phyloP scores from a whole-genome alignment of 2,113 vertebrate species.

The Ranitomeya variabilis region DNA sequence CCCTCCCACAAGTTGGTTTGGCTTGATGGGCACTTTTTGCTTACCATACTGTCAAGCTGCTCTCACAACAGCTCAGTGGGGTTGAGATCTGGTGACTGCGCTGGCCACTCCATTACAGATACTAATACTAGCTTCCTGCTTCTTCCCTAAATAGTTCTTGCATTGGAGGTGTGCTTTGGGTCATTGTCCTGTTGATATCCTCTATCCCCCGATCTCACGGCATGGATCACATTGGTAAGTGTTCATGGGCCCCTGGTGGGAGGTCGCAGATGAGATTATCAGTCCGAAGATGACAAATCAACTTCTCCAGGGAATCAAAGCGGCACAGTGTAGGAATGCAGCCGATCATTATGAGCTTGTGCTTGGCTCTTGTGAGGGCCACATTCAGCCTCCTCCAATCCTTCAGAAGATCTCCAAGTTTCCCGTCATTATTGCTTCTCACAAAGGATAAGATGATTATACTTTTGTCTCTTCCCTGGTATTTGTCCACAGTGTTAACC shows the following conservation, averaged over 20 bases:
- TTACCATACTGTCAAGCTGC: too few species aligned
- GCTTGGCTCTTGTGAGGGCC: conserved; percentile 93
- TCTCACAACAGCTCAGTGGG: too few species aligned
- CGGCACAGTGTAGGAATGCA: conserved; percentile 77
- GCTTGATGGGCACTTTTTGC: too few species aligned
- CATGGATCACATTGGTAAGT: conserved; percentile 18
- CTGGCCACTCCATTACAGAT: too few species aligned
- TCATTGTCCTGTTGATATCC: too few species aligned
- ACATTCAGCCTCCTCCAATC: conserved; percentile 97
- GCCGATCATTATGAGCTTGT: conserved; percentile 93
- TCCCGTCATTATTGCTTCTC: conserved; percentile 83
- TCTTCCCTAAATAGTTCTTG: too few species aligned
- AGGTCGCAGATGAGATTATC: conserved; percentile 71
- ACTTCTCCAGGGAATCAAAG: conserved; percentile 85
- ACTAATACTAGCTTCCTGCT: too few species aligned
- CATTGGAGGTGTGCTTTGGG: too few species aligned
- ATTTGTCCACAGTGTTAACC: conserved; percentile 96
- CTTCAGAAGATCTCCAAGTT: conserved; percentile 85
- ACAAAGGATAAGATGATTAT: conserved; percentile 93
- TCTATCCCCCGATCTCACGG: not conserved
- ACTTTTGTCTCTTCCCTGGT: conserved; percentile 96
- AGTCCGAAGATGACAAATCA: conserved; percentile 79
- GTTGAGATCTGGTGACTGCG: too few species aligned
- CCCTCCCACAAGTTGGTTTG: too few species aligned
- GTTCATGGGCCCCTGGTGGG: conserved; percentile 44